Base-by-base conservation (phyloP, 2,113 vertebrate genomes). In the Fulica atra region DNA sequence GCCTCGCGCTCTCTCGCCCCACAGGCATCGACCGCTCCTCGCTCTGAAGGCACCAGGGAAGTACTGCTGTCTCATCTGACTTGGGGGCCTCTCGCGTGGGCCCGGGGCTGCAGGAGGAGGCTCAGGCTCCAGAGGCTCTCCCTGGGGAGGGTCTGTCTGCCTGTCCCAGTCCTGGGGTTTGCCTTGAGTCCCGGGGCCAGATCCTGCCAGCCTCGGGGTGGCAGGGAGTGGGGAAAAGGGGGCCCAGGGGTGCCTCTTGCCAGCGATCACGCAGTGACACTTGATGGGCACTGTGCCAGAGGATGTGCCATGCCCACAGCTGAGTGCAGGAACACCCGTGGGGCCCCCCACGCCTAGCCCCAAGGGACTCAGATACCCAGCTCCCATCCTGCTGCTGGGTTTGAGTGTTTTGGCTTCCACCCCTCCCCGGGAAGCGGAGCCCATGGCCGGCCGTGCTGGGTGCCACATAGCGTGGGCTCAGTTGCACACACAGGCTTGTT, bases 361-460 rank as follows among this genome's bases (percentile, higher is more conserved):
- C 10, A 2, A 44, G 33, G 65, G 16, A 50, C 73, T 48, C 8
- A 17, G n/a, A 31, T 40, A 77, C 25, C 11, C 26, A 0, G 3
- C 63, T 90, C 59, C 82, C 40, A 23, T 44, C 71, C 76, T 50
- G 71, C 71, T 94, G 72, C 59, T 1, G 10, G 63, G 89, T 85
- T 42, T 0, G 4, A 76, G 61, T 0, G 0, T 53, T 87, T 82
- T 2, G 17, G 13, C 35, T 36, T 2, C 2, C 8, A 65, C n/a
- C 86, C 26, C 40, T 54, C 56, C 56, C 19, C 2, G 1, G 38
- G 3, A 4, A 77, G 69, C 71, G 33, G 6, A 4, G 56, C 66
- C 51, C 0, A 23, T 48, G 48, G 1, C 38, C 2, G 1, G 28
- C 61, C 50, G 71, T 5, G 5, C 50, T 57, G 0, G 1, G 59